Evolutionary conservation across 2,888 invertebrate species (phyloP), one percentile per base, ranked within the genome.

Genomic region (Patella ulyssiponensis): DNA sequence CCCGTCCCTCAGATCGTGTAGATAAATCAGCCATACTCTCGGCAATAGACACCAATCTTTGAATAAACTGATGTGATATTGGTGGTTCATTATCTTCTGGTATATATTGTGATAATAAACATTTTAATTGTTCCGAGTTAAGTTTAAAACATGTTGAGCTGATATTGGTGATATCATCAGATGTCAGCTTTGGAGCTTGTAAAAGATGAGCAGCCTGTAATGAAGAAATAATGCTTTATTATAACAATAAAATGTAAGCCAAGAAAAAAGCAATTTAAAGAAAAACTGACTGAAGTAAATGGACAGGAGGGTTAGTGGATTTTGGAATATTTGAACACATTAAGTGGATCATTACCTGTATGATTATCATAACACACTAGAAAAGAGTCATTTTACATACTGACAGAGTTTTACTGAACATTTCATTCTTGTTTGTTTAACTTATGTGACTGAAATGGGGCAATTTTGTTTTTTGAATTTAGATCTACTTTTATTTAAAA

Each of bases 141-240:
- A 99, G 93, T 89, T 98, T 98, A 93, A 98, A 98, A 92, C 98
- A 99, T 52, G 97, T 96, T 75, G 97, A 95, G 77, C 97, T 95
- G 82, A 98, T 94, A 77, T 95, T 95, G 71, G 97, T 96, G 71
- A 97, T 94, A 89, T 99, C 98, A 85, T 98, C 97, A 11, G 95
- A 94, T 7, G 94, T 95, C 84, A 94, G 94, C 90, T 97, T 97
- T 5, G 96, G 95, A 0, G 96, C 95, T 93, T 95, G 92, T 53
- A 98, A 92, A 71, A 97, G 93, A 91, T 96, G 94, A 23, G 96
- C 96, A 80, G 98, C 98, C 92, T 99, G 96, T 58, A 58, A 58
- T 1, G n/a, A 17, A 58, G n/a, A 58, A 64, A 64, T 64, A 15
- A 56, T 56, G n/a, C 17, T 9, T 56, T 15, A 15, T 17, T 5